Evolutionary conservation across 2,888 invertebrate genomes (phyloP).

Genomic region (Chironomus tentans): DNA sequence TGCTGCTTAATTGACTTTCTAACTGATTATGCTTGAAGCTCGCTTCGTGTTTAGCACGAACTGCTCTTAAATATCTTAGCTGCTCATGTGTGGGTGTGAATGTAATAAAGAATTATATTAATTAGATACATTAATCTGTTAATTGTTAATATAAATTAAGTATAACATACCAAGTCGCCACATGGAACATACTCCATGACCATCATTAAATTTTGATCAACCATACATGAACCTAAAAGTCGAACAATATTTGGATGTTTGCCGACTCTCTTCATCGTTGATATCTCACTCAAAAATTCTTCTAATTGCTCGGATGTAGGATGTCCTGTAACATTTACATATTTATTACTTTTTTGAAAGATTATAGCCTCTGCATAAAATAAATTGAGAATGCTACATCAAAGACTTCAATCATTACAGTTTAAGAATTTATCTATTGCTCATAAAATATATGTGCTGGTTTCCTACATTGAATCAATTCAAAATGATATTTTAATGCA

Average conservation of each 20-base stretch:
- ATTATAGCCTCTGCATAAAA: too few relatives aligned
- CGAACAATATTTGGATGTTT: conserved; percentile 66
- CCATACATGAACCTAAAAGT: conserved; percentile 62
- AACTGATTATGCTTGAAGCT: background rate
- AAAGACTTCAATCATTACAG: too few relatives aligned
- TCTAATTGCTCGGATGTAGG: conserved; percentile 51
- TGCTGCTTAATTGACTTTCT: background rate
- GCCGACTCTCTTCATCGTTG: conserved; percentile 67
- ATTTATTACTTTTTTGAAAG: too few relatives aligned
- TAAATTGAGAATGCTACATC: too few relatives aligned
- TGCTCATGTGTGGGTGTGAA: background rate
- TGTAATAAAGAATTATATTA: background rate
- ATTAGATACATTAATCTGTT: background rate
- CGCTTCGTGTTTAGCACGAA: conserved; percentile 29
- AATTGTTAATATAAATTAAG: background rate
- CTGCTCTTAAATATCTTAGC: conserved; percentile 29
- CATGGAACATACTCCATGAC: conserved; percentile 70
- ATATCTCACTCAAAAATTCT: conserved; percentile 68
- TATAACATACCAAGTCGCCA: conserved; percentile 54
- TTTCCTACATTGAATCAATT: too few relatives aligned
- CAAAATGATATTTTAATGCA: background rate
- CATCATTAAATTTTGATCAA: conserved; percentile 58
- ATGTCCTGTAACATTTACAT: conserved; percentile 41
- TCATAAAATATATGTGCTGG: too few relatives aligned
- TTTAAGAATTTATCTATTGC: too few relatives aligned